phyloP scores from a whole-genome alignment of 2,888 invertebrate genomes.

The Polyommatus iphigenia region DNA sequence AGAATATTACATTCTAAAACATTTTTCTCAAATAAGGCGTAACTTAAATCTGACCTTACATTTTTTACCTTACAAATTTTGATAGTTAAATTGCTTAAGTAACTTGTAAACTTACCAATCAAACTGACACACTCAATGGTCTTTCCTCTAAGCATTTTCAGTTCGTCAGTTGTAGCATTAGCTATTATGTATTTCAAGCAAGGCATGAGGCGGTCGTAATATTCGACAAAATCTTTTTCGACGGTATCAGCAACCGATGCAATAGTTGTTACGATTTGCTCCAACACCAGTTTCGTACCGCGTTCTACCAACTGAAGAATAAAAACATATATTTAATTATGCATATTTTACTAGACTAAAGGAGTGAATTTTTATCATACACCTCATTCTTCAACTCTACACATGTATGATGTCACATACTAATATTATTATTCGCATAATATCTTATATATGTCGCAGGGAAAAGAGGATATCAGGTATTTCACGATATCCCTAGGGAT shows the following conservation, averaged over 20 bases:
- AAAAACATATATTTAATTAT: background rate
- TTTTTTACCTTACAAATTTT: no score
- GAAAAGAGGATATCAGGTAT: no score
- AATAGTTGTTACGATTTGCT: slow-evolving; percentile 99
- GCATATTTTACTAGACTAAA: no score
- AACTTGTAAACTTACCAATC: slow-evolving; percentile 83
- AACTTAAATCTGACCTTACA: background rate
- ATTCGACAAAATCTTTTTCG: slow-evolving; percentile 95
- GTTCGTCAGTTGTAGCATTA: slow-evolving; percentile 92
- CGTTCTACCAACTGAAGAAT: slow-evolving; percentile 87
- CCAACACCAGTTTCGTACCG: slow-evolving; percentile 97
- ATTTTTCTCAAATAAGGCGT: background rate
- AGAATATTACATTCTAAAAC: background rate
- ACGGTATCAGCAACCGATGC: slow-evolving; percentile 99
- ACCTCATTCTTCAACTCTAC: no score
- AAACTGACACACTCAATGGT: slow-evolving; percentile 99
- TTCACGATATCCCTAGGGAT: no score
- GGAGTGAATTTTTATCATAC: no score
- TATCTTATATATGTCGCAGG: no score
- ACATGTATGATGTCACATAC: no score
- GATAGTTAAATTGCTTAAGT: background rate
- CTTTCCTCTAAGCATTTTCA: slow-evolving; percentile 96
- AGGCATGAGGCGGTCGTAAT: slow-evolving; percentile 96
- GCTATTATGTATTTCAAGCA: slow-evolving; percentile 98
- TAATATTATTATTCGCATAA: no score